These are phyloP conservation scores for Agapornis roseicollis DNA, from an alignment of 2,113 vertebrate genomes.

Conservation along the genomic window DNA sequence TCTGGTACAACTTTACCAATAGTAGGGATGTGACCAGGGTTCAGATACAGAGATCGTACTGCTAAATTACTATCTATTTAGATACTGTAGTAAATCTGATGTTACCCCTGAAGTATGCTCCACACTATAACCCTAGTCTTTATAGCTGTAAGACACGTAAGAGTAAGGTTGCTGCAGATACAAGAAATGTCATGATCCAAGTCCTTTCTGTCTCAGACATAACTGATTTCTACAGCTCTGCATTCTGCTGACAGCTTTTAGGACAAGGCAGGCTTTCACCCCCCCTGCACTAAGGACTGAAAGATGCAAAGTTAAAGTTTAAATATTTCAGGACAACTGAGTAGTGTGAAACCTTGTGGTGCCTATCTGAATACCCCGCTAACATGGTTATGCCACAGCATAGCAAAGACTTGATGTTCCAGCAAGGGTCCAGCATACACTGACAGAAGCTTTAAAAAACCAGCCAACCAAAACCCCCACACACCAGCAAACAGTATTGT, in stretches of 20 bases:
- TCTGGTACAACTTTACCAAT: neutral
- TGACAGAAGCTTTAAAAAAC: neutral
- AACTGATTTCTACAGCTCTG: neutral
- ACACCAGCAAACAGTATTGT: neutral
- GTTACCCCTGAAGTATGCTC: neutral
- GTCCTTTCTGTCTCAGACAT: neutral
- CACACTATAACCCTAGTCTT: neutral
- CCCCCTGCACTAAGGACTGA: neutral
- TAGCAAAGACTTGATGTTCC: neutral
- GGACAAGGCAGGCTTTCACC: neutral
- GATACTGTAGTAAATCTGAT: neutral
- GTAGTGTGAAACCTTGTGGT: neutral
- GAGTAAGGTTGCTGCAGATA: neutral
- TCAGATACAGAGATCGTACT: neutral
- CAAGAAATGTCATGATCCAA: neutral
- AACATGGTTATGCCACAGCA: neutral
- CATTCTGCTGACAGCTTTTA: neutral
- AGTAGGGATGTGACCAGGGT: neutral
- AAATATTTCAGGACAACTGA: neutral
- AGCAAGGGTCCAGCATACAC: neutral
- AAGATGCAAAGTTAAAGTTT: neutral
- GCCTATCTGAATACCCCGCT: neutral
- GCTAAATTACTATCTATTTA: neutral
- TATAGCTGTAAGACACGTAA: neutral
- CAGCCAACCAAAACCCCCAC: accelerated